These are phyloP conservation scores for Epinotia brunnichana DNA, from an alignment of 2,888 invertebrate species.

Conservation along the genomic window DNA sequence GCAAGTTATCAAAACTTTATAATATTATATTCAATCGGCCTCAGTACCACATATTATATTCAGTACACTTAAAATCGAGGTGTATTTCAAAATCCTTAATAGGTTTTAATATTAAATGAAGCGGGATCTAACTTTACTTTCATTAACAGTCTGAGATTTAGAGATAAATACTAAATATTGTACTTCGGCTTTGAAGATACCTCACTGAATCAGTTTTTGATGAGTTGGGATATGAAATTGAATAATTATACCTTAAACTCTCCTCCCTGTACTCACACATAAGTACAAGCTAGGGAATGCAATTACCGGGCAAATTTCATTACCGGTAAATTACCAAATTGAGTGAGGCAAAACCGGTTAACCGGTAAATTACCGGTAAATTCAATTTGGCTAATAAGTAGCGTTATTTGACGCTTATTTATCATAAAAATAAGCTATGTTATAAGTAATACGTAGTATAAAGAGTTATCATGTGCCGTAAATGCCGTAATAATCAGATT, in stretches of 20 bases:
- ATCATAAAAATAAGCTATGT: too few species aligned
- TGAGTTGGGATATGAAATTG: background rate
- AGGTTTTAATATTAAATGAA: slow-evolving; percentile 17
- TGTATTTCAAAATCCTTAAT: background rate
- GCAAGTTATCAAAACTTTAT: background rate
- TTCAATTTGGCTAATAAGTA: too few species aligned
- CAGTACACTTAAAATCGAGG: background rate
- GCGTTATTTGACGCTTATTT: too few species aligned
- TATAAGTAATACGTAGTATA: too few species aligned
- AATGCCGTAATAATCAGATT: too few species aligned
- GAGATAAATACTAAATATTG: slow-evolving; percentile 14
- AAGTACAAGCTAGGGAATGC: too few species aligned
- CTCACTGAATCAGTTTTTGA: background rate
- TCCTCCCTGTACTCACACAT: background rate
- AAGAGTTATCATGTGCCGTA: too few species aligned
- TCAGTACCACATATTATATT: too few species aligned
- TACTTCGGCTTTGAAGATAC: slow-evolving; percentile 2
- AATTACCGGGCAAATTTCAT: too few species aligned
- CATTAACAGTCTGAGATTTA: slow-evolving; percentile 19
- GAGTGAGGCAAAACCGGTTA: too few species aligned
- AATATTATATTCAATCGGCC: background rate
- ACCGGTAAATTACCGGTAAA: too few species aligned
- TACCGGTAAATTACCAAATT: too few species aligned
- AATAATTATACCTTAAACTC: background rate
- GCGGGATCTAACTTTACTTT: slow-evolving; percentile 2